Evolutionary conservation across 2,888 invertebrate species (phyloP).

Genomic region (Eutolmus rufibarbis): DNA sequence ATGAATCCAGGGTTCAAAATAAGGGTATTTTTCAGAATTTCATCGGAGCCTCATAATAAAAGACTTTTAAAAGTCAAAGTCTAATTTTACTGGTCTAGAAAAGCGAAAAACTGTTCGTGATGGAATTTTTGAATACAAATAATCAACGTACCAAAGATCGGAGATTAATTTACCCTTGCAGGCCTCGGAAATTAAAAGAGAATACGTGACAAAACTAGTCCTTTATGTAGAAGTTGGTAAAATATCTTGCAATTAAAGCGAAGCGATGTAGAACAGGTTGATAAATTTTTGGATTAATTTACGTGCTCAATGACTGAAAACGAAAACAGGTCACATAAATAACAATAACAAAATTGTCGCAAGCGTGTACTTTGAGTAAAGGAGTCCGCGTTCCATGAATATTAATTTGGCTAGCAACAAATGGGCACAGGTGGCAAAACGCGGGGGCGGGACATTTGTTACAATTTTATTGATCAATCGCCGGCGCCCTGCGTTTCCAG

Average conservation of each 20-base stretch:
- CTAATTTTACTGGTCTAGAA: too few relatives aligned
- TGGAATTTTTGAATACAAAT: too few relatives aligned
- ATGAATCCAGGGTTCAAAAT: too few relatives aligned
- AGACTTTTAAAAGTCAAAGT: too few relatives aligned
- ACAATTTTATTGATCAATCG: neutral
- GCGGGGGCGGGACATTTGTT: neutral
- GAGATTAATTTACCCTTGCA: too few relatives aligned
- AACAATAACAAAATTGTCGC: neutral
- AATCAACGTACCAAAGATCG: too few relatives aligned
- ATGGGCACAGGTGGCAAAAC: neutral
- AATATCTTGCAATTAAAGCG: neutral
- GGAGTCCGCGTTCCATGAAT: neutral
- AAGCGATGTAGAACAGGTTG: neutral
- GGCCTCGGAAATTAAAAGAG: too few relatives aligned
- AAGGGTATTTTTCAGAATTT: too few relatives aligned
- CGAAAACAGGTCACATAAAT: neutral
- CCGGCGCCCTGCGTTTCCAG: neutral
- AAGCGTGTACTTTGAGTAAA: neutral
- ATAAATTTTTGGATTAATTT: neutral
- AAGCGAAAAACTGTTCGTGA: too few relatives aligned
- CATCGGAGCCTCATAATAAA: too few relatives aligned
- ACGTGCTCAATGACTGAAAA: neutral
- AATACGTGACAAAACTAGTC: too few relatives aligned
- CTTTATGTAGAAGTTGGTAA: too few relatives aligned
- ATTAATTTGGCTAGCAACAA: neutral